Conservation (phyloP, 2,888 invertebrate species). For the Sthenelais limicola region DNA sequence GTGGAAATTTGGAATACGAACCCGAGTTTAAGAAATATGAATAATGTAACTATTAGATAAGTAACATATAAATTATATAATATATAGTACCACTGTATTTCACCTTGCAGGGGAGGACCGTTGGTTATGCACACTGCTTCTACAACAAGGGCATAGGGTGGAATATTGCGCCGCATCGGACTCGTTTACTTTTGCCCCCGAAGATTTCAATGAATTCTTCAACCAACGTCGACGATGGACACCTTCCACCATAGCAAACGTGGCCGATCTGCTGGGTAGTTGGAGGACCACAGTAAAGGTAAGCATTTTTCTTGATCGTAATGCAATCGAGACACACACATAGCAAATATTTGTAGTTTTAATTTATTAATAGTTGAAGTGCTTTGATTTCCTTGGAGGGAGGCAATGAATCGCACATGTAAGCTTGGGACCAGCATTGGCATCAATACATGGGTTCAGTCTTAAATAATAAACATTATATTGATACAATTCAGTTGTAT, state of each 20-base stretch:
- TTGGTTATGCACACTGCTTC: slow-evolving; percentile 95
- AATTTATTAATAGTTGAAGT: too few species aligned
- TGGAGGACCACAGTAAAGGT: slow-evolving; percentile 86
- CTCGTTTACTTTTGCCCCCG: slow-evolving; percentile 97
- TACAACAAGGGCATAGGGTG: slow-evolving; percentile 97
- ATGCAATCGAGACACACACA: too few species aligned
- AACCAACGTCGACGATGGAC: slow-evolving; percentile 99
- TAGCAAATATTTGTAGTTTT: too few species aligned
- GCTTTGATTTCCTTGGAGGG: too few species aligned
- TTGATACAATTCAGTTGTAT: too few species aligned
- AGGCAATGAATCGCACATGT: too few species aligned
- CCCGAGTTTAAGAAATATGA: too few species aligned
- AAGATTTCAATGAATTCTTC: slow-evolving; percentile 95
- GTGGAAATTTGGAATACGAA: too few species aligned
- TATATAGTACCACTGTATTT: neutral
- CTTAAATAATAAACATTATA: neutral
- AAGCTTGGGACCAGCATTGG: too few species aligned
- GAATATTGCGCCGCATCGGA: slow-evolving; percentile 99
- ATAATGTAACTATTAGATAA: too few species aligned
- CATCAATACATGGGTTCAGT: neutral
- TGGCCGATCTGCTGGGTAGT: slow-evolving; percentile 89
- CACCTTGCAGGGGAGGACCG: slow-evolving; percentile 88
- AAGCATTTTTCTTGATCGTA: too few species aligned
- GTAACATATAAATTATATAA: too few species aligned
- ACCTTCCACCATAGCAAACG: slow-evolving; percentile 98